Base-by-base conservation (phyloP, 2,113 vertebrate genomes). In the Neodon shergylaensis region DNA sequence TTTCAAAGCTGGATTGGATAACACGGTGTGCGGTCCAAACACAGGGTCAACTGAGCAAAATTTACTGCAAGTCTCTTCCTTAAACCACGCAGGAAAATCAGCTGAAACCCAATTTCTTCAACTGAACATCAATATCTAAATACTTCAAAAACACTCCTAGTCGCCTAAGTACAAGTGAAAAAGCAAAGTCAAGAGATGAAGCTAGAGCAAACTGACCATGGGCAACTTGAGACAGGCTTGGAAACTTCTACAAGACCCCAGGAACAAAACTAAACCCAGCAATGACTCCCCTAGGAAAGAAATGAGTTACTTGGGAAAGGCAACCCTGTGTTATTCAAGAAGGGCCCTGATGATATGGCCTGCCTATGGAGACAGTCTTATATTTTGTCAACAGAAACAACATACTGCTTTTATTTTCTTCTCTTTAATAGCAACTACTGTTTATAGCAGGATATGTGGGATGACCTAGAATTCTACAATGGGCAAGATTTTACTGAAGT, bases 391-490 rank as follows among this genome's bases (percentile, higher is more conserved):
- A 4, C 22, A 61, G 24, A 94, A 94, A 88, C 28, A 54, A 83
- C 42, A 47, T 21, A 72, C 11, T 78, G 26, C 61, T 19, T 78
- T 44, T 42, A n/a, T 52, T 86, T 82, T 85, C 49, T 82, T 4
- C 3, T 13, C 10, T 90, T 97, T 86, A 11, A 42, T 65, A 76
- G 89, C 73, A 81, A 92, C 21, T 16, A 14, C n/a, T 70, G 17
- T 63, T 63, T 95, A 94, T 36, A 86, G 24, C 1, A 12, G n/a
- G 7, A 28, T 63, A 42, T 83, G 26, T 8, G 13, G 13, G 82
- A 66, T 92, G 78, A 49, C 42, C 63, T 42, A 82, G 81, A 94
- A 96, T 94, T 96, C 28, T 31, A 61, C 31, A 44, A 82, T 68
- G 19, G 72, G 72, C 93, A 88, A 52, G 22, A 73, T 44, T 79